A percentile compares a stretch with the other conserved stretches of the same genome.
Conservation (phyloP, 2,888 invertebrate genomes). For the Athalia circularis region DNA sequence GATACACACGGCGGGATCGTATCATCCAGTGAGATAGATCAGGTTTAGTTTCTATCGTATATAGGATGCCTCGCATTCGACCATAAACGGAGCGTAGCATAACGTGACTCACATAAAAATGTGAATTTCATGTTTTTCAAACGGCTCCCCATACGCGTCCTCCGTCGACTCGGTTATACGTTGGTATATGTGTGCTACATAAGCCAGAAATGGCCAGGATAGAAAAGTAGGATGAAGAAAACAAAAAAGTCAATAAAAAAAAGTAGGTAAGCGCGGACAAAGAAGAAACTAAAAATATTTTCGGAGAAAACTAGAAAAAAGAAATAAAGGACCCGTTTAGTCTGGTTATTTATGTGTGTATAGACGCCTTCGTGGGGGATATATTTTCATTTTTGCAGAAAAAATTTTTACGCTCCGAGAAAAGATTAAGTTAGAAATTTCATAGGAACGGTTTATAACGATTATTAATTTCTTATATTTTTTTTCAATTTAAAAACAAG, state of each 20-base stretch:
- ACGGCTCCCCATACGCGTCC: not conserved
- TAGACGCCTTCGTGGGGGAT: too few species aligned
- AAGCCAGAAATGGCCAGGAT: conserved; percentile 2
- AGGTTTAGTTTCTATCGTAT: conserved; percentile 3
- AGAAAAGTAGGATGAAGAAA: not conserved
- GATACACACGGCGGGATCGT: not conserved
- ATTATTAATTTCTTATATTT: conserved; percentile 20
- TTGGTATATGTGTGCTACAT: not conserved
- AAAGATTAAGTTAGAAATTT: not conserved
- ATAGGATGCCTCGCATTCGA: conserved; percentile 24
- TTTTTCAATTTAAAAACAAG: not conserved
- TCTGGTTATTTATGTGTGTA: not conserved
- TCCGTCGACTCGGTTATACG: too few species aligned
- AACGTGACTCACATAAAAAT: conserved; percentile 45
- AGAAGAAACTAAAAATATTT: not conserved
- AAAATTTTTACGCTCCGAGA: too few species aligned
- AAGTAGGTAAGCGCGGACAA: not conserved
- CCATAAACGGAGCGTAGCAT: conserved; percentile 42
- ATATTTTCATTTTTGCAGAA: too few species aligned
- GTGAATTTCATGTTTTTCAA: conserved; percentile 44
- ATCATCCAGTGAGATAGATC: conserved; percentile 33
- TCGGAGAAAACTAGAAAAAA: not conserved
- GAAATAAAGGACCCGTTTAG: not conserved
- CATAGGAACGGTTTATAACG: not conserved
- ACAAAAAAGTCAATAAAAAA: not conserved